phyloP scores from a whole-genome alignment of 2,888 invertebrate species.

The Dichetophora obliterata region DNA sequence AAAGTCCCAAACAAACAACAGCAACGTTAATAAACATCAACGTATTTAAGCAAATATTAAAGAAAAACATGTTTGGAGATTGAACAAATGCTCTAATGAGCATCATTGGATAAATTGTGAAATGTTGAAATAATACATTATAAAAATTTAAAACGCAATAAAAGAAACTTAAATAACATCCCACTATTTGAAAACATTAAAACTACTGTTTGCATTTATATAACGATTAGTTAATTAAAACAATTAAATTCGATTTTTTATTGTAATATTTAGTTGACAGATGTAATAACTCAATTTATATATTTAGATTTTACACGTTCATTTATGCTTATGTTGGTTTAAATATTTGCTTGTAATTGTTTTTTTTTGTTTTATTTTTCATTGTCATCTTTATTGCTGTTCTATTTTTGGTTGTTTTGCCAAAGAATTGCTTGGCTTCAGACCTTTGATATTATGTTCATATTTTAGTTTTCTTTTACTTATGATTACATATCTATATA shows the following conservation, averaged over 20 bases:
- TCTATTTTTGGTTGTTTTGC: not conserved
- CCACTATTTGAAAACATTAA: conserved; percentile 8
- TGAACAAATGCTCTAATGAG: not conserved
- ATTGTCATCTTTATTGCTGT: not conserved
- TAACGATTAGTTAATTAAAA: not conserved
- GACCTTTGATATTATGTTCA: not conserved
- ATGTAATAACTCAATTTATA: not conserved
- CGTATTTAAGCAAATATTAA: conserved; percentile 33
- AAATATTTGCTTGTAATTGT: conserved; percentile 7
- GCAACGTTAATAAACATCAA: conserved; percentile 52
- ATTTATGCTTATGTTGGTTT: conserved; percentile 5
- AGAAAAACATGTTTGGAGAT: conserved; percentile 31
- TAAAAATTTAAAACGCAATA: not conserved
- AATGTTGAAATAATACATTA: conserved; percentile 15
- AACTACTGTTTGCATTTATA: conserved; percentile 33
- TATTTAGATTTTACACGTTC: not conserved
- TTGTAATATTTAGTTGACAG: not conserved
- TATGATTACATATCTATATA: not conserved
- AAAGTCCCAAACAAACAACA: conserved; percentile 52
- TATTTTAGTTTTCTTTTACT: conserved; percentile 11
- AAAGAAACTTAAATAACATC: not conserved
- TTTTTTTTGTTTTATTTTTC: not conserved
- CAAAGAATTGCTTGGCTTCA: not conserved
- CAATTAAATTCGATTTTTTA: not conserved
- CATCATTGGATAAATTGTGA: conserved; percentile 23